A percentile compares a stretch with the other conserved stretches of the same genome.
phyloP scores from a whole-genome alignment of 1,140 invertebrate genomes.

The Gerris buenoi region DNA sequence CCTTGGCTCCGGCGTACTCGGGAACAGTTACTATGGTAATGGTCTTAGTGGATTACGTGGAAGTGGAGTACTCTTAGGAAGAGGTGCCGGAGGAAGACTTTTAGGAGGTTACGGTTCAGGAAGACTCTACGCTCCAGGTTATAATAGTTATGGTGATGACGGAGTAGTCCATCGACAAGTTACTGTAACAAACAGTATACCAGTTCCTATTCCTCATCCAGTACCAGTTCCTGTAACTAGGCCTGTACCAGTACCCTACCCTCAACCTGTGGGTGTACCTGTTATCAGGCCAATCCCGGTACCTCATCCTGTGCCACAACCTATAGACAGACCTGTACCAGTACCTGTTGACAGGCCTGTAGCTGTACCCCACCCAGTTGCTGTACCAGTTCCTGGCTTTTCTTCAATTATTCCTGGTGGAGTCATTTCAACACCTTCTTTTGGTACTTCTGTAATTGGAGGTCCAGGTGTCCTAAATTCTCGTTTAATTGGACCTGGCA shows the following conservation, averaged over 20 bases:
- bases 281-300: slow-evolving; percentile 46
- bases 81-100: slow-evolving; percentile 17
- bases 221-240: slow-evolving; percentile 38
- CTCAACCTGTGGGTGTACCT: slow-evolving; percentile 43
- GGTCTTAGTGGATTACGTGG: neutral
- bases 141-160: too few species aligned
- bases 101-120: neutral
- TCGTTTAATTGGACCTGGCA: slow-evolving; percentile 8
- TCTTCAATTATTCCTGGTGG: neutral
- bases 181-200: slow-evolving; percentile 34
- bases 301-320: slow-evolving; percentile 48
- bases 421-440: neutral
- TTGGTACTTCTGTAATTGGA: slow-evolving; percentile 35
- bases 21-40: neutral
- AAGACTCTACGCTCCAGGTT: neutral
- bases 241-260: slow-evolving; percentile 41
- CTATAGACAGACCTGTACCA: slow-evolving; percentile 24
- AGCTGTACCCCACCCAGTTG: neutral
- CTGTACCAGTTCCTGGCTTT: slow-evolving; percentile 11
- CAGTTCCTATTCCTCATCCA: slow-evolving; percentile 32
- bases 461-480: neutral
- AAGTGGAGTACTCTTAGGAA: neutral
- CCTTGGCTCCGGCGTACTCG: neutral
- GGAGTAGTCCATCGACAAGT: slow-evolving; percentile 28
- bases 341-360: slow-evolving; percentile 16